Percentiles rank a stretch among this genome's conserved stretches.
Evolutionary conservation across 2,888 invertebrate species (phyloP).

Genomic region (Geophilus truncorum): DNA sequence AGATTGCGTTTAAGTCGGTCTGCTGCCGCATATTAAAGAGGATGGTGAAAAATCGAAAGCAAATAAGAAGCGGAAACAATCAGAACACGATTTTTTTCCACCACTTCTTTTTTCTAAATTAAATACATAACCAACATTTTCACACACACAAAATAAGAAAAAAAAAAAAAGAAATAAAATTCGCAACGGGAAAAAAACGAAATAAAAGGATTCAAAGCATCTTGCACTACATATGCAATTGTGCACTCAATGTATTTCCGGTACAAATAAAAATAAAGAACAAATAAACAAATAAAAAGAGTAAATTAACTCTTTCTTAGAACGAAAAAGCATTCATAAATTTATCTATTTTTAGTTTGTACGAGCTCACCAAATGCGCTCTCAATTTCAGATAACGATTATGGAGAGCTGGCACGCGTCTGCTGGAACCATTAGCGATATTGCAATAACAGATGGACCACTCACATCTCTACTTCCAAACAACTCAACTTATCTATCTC

Average conservation of each 20-base stretch:
- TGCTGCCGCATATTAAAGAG: conserved; percentile 6
- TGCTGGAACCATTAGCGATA: conserved; percentile 6
- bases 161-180: not conserved
- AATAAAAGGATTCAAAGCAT: not conserved
- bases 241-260: no score
- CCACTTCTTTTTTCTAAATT: not conserved
- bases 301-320: not conserved
- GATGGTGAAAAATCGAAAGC: not conserved
- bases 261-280: not conserved
- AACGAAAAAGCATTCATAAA: not conserved
- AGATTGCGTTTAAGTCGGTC: conserved; percentile 6
- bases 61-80: not conserved
- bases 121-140: not conserved
- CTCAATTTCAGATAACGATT: conserved; percentile 17
- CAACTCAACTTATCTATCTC: not conserved
- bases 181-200: not conserved
- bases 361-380: conserved; percentile 9
- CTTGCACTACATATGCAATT: no score
- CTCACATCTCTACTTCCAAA: not conserved
- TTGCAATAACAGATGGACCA: conserved; percentile 16
- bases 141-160: not conserved
- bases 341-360: not conserved
- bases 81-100: not conserved
- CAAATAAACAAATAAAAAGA: not conserved
- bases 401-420: conserved; percentile 8